Evolutionary conservation across 2,113 vertebrate genomes (phyloP).

Genomic region (Upupa epops): DNA sequence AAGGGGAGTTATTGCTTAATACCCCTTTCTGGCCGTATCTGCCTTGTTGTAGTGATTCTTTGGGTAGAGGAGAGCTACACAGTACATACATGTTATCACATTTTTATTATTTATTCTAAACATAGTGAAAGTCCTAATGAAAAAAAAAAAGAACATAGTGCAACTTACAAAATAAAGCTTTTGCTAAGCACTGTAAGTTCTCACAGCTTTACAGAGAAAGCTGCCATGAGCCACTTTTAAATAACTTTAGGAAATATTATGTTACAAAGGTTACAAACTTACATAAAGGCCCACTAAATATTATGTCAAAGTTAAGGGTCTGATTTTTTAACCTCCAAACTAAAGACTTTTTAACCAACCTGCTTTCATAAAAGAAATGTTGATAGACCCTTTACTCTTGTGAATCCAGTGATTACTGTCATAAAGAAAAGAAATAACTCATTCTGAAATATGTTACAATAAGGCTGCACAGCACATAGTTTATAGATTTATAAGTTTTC

Average conservation of each 20-base stretch:
- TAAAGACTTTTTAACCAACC: conserved; percentile 31
- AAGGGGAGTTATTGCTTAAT: not conserved
- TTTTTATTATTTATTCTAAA: conserved; percentile 19
- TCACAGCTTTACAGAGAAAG: conserved; percentile 24
- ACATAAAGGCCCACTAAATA: conserved; percentile 23
- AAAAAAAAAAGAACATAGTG: not conserved
- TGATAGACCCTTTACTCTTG: conserved; percentile 63
- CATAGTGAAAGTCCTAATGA: not conserved
- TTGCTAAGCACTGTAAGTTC: not conserved
- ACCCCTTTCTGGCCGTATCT: not conserved
- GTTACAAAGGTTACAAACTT: conserved; percentile 38
- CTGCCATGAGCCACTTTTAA: not conserved
- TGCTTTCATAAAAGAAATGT: conserved; percentile 58
- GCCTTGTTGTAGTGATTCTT: not conserved
- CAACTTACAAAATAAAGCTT: conserved; percentile 36
- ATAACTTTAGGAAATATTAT: conserved; percentile 48
- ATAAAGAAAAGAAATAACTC: conserved; percentile 68
- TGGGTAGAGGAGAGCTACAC: not conserved
- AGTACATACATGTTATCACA: not conserved
- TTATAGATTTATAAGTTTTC: conserved; percentile 64
- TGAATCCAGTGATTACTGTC: conserved; percentile 65
- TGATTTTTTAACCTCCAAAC: conserved; percentile 37
- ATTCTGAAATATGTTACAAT: conserved; percentile 24
- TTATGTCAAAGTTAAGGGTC: conserved; percentile 1
- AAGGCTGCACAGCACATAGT: conserved; percentile 36